A percentile compares a stretch with the other conserved stretches of the same genome.
phyloP scores from a whole-genome alignment of 2,888 invertebrate species.

The Carterocephalus palaemon region DNA sequence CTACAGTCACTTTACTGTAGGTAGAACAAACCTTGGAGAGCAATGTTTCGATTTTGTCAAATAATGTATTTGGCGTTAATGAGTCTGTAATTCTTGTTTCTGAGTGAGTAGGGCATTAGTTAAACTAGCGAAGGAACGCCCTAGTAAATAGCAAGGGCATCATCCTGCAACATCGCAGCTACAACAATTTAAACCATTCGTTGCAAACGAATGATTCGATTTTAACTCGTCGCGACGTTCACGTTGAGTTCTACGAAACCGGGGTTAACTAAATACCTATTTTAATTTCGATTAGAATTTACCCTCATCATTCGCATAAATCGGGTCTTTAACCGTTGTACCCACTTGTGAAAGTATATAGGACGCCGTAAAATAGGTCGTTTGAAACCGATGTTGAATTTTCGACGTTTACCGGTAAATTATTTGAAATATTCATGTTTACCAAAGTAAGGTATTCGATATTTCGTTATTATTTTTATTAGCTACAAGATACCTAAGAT shows the following conservation, averaged over 20 bases:
- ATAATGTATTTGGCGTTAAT: too few relatives aligned
- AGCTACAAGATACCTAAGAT: not conserved
- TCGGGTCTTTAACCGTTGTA: too few relatives aligned
- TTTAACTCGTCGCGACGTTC: constrained; percentile 10
- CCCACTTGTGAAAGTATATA: too few relatives aligned
- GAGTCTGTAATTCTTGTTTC: constrained; percentile 12
- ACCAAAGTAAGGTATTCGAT: not conserved
- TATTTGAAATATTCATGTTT: not conserved
- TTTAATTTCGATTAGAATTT: constrained; percentile 8
- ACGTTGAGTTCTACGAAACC: constrained; percentile 17
- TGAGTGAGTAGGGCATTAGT: constrained; percentile 7
- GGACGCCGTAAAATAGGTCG: not conserved
- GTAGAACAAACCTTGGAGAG: constrained; percentile 16
- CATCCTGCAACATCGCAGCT: constrained; percentile 11
- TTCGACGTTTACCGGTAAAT: too few relatives aligned
- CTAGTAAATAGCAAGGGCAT: constrained; percentile 14
- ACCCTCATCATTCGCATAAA: constrained; percentile 8
- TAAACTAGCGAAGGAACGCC: constrained; percentile 13
- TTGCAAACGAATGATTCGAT: too few relatives aligned
- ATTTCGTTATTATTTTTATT: not conserved
- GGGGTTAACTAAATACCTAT: constrained; percentile 21
- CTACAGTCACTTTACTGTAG: constrained; percentile 18
- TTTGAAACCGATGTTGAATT: too few relatives aligned
- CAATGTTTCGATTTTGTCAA: constrained; percentile 17
- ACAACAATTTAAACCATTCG: constrained; percentile 10